Base-by-base conservation (phyloP, 1,140 invertebrate species). In the Nomia melanderi region DNA sequence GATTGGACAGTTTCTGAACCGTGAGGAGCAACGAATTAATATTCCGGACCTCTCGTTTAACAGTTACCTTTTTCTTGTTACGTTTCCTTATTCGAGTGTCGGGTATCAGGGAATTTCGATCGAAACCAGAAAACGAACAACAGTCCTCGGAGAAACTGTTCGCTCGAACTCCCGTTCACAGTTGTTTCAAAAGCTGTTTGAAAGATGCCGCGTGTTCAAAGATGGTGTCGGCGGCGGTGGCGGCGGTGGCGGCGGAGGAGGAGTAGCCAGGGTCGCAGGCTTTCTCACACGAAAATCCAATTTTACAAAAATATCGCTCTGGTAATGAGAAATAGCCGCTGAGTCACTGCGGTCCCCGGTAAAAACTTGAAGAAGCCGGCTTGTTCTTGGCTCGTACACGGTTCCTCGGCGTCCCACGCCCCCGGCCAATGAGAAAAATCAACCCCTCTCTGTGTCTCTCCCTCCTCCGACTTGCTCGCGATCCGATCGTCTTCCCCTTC, bases 311-410 rank as follows among this genome's bases (percentile, higher is more conserved):
- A 86, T 86, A 86, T 86, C 84, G 79, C 50, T 56, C 84, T 56
- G 84, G 84, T 86, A 86, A 86, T 86, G 84, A 86, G 84, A 86
- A 86, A 86, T 86, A 86, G 84, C 73, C 78, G 84, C 84, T 86
- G 84, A 86, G 81, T 86, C 84, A 86, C 39, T 56, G 33, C 27
- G 81, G 71, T 70, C 47, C 64, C 33, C 75, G 78, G 75, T 86
- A 86, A 86, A 86, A 86, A 86, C 73, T 81, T 76, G 80, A 83
- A 83, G 83, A 79, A 78, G 83, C 69, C 80, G 79, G 69, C 82
- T 81, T 57, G 73, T 78, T 75, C 82, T 57, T 77, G 60, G 74
- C 69, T 81, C 60, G 73, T 74, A 77, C 81, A 72, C 56, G 54
- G 59, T 69, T 64, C 54, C 54, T 57, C 29, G 17, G 71, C 83